Conservation (phyloP, 1,140 invertebrate species). For the Notospermus geniculatus region DNA sequence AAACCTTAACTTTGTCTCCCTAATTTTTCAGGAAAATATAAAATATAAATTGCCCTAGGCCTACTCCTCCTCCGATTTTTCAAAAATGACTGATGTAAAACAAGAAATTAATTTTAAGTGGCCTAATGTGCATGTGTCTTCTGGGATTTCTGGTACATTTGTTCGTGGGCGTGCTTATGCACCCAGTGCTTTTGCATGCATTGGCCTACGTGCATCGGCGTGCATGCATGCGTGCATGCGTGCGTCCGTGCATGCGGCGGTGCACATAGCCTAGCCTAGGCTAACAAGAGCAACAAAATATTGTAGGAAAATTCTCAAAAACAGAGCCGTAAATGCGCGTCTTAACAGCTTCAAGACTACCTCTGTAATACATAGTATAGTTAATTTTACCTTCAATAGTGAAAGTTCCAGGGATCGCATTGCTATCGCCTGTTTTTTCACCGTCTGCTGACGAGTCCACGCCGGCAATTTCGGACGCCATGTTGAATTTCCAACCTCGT, state of each 20-base stretch:
- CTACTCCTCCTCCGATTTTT: too few species aligned
- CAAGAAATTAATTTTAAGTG: too few species aligned
- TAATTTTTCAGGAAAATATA: too few species aligned
- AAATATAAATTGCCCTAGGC: too few species aligned
- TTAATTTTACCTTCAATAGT: slow-evolving; percentile 39
- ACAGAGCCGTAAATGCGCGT: too few species aligned
- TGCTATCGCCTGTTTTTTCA: slow-evolving; percentile 26
- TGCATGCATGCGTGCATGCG: background rate
- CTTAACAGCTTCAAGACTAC: too few species aligned
- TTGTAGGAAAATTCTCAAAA: background rate
- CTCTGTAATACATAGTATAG: background rate
- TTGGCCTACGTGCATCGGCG: too few species aligned
- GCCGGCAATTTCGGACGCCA: too few species aligned
- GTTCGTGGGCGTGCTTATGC: background rate
- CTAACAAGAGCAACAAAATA: background rate
- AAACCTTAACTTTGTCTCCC: too few species aligned
- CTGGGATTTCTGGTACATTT: background rate
- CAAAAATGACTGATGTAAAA: too few species aligned
- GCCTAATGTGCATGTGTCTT: too few species aligned
- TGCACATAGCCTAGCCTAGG: background rate
- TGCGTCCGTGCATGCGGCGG: background rate
- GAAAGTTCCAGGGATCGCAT: slow-evolving; percentile 25
- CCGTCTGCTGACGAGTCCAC: background rate
- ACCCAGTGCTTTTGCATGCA: background rate
- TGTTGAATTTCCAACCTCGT: too few species aligned